Base-by-base conservation (phyloP, 1,140 invertebrate species). In the Stegodyphus dumicola region DNA sequence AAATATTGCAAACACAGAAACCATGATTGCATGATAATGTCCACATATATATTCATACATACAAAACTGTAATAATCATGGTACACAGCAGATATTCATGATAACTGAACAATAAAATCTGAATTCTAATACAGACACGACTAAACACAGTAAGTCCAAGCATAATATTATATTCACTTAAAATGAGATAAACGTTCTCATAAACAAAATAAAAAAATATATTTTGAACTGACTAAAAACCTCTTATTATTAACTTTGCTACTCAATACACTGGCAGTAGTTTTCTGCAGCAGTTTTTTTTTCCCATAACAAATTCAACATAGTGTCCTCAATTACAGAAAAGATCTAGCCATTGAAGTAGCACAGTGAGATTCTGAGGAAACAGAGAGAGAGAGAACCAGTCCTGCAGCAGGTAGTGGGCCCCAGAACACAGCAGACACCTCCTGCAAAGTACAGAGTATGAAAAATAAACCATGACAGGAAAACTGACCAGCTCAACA, bases 301-400 rank as follows among this genome's bases (percentile, higher is more conserved):
- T 67, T 67, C 6, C 65, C 7, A n/a, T 7, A 2, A 67, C 9
- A 60, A 60, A 67, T 67, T 9, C 10, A 67, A 67, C 65, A 67
- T 9, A 67, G n/a, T 9, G 17, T 15, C 7, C 17, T 67, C n/a
- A 17, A 67, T 7, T 67, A 67, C 65, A 74, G 15, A 74, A 74
- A 74, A 53, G 52, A 52, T 65, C 60, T 70, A 79, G 56, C 77
- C 74, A 65, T 60, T 77, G 15, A 51, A 77, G 18, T 77, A 65
- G 78, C 78, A 86, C 65, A 74, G 18, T 81, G 86, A 81, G 73
- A 81, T 80, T 69, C 79, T 65, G 78, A 84, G n/a, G 67, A 75
- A 53, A 48, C 51, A 81, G 74, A 87, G 64, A 76, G 17, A 87
- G 65, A 79, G 77, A 74, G 74, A 33, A 15, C 60, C 67, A 52